phyloP scores from a whole-genome alignment of 2,888 invertebrate genomes.

The Trichacis sp. region DNA sequence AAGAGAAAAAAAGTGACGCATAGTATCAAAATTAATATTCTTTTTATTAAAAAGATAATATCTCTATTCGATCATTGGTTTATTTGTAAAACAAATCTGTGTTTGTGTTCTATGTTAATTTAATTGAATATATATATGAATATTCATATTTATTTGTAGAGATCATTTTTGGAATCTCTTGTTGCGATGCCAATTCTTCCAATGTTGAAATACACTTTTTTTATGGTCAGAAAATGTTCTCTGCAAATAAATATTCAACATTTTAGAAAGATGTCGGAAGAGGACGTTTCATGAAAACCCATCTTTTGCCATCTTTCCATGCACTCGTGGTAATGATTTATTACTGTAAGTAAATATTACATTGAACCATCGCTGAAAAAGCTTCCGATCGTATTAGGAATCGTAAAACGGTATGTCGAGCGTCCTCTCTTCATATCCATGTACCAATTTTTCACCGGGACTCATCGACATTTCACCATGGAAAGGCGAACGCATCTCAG shows the following conservation, averaged over 20 bases:
- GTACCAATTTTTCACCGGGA: constrained; percentile 27
- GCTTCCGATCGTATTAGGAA: constrained; percentile 41
- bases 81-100: neutral
- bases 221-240: neutral
- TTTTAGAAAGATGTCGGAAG: neutral
- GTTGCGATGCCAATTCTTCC: neutral
- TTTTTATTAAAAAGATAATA: neutral
- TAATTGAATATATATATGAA: neutral
- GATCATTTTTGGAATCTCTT: neutral
- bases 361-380: constrained; percentile 46
- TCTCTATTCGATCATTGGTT: neutral
- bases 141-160: neutral
- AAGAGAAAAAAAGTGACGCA: too few species aligned
- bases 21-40: neutral
- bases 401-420: constrained; percentile 25
- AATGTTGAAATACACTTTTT: neutral
- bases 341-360: constrained; percentile 58
- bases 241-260: neutral
- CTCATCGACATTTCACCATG: constrained; percentile 9
- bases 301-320: constrained; percentile 33
- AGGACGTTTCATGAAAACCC: neutral
- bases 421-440: constrained; percentile 37
- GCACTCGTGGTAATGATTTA: constrained; percentile 52
- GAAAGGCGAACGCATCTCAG: constrained; percentile 33
- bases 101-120: neutral